phyloP scores from a whole-genome alignment of 1,140 invertebrate species.

The Leptoteleia sp. region DNA sequence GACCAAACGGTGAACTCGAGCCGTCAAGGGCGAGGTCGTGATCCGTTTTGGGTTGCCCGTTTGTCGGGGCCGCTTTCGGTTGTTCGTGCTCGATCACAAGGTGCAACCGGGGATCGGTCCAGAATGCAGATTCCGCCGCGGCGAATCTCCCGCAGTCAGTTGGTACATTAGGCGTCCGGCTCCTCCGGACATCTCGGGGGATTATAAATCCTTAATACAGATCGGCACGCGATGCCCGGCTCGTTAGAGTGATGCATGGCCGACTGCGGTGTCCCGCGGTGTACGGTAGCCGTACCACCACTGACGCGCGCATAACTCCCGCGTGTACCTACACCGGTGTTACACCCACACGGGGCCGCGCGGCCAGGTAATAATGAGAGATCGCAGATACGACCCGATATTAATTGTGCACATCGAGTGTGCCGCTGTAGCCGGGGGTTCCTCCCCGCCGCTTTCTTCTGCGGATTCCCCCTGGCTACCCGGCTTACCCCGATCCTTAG shows the following conservation, averaged over 20 bases:
- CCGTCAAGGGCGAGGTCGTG: slow-evolving; percentile 6
- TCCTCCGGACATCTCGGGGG: slow-evolving; percentile 70
- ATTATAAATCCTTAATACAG: slow-evolving; percentile 81
- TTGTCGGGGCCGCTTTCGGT: slow-evolving; percentile 40
- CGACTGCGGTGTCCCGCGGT: slow-evolving; percentile 78
- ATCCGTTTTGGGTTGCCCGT: slow-evolving; percentile 28
- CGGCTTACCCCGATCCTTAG: slow-evolving; percentile 79
- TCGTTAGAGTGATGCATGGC: slow-evolving; percentile 81
- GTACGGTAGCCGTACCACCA: slow-evolving; percentile 78
- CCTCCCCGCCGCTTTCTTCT: slow-evolving; percentile 33
- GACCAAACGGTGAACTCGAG: too few species aligned
- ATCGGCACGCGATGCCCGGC: slow-evolving; percentile 81
- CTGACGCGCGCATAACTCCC: slow-evolving; percentile 69
- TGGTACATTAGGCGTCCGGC: slow-evolving; percentile 74
- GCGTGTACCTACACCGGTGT: slow-evolving; percentile 68
- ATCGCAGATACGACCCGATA: slow-evolving; percentile 79
- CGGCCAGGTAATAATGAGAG: slow-evolving; percentile 80
- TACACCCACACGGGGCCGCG: slow-evolving; percentile 71
- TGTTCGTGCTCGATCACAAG: slow-evolving; percentile 50
- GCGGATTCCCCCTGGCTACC: slow-evolving; percentile 70
- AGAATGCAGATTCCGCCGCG: slow-evolving; percentile 63
- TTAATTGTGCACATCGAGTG: slow-evolving; percentile 80
- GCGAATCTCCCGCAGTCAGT: slow-evolving; percentile 73
- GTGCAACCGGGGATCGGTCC: slow-evolving; percentile 47
- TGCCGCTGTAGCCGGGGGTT: slow-evolving; percentile 69